Evolutionary conservation across 2,113 vertebrate species (phyloP), one percentile per base, ranked within the genome.

Genomic region (Antidorcas marsupialis): DNA sequence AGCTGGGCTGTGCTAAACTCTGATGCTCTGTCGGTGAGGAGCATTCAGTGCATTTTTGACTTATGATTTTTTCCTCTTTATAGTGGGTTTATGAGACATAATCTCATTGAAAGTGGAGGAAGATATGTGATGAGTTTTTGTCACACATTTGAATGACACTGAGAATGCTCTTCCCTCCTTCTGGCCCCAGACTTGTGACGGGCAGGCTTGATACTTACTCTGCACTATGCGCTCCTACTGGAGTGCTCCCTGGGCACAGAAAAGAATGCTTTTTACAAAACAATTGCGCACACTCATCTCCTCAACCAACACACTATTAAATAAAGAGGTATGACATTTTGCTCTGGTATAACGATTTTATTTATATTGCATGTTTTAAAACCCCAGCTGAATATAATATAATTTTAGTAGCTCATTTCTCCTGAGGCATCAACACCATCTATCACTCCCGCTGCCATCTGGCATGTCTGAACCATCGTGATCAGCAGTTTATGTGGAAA

Each of bases 401-500:
- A 98, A 98, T 98, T 99, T 99, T 99, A 98, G 95, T 97, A 98
- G 96, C 97, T 98, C 98, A 36, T 99, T 98, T 98, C 98, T 99
- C 98, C 98, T 97, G 96, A 98, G 98, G 98, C 98, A 96, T 98
- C 98, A 98, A 98, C 98, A 98, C 97, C 98, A 98, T 99, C 98
- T 98, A 98, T 99, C 98, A 98, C 67, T 98, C 95, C 94, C 91
- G n/a, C 97, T 98, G 98, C 98, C 98, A 98, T 99, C 98, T 99
- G 98, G 98, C 90, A 96, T 95, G 94, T 98, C 98, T 98, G 98
- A 98, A 98, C 97, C 98, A 97, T 98, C 96, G 98, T 95, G 98
- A 99, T 99, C 98, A 98, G 98, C 96, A 97, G 98, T 99, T 99
- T 99, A 99, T 98, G 98, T 97, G 96, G 96, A 98, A 98, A 98